Evolutionary conservation across 2,113 vertebrate species (phyloP).

Genomic region (Micronisus gabar): DNA sequence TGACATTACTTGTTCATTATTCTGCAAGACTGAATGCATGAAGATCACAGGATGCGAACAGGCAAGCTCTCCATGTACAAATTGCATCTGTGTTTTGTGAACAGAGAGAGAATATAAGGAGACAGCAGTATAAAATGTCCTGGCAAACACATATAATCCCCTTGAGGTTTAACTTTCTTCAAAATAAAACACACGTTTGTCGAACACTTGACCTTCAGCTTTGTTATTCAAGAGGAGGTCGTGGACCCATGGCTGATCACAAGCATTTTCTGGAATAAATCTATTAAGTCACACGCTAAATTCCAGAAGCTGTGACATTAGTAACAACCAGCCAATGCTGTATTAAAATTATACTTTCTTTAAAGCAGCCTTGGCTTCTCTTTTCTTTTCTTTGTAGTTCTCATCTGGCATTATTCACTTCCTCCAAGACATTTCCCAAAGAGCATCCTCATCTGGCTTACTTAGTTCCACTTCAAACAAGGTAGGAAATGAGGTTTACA

Average conservation of each 20-base stretch:
- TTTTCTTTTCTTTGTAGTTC: not conserved
- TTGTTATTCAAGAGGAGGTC: not conserved
- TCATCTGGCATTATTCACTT: not conserved
- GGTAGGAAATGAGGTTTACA: not conserved
- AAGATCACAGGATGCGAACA: not conserved
- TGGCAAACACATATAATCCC: not conserved
- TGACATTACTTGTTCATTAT: not conserved
- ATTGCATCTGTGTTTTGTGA: not conserved
- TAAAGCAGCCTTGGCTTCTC: not conserved
- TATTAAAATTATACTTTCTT: not conserved
- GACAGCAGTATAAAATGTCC: not conserved
- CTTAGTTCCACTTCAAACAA: not conserved
- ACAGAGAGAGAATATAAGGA: not conserved
- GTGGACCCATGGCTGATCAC: not conserved
- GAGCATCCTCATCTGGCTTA: not conserved
- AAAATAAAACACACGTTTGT: not conserved
- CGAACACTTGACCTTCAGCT: not conserved
- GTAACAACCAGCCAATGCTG: not conserved
- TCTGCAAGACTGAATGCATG: slow-evolving; percentile 1
- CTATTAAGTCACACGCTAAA: not conserved
- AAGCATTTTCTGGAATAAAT: not conserved
- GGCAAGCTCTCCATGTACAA: not conserved
- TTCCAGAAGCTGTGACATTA: not conserved
- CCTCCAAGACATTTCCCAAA: not conserved
- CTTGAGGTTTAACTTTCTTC: not conserved